Conservation (phyloP, 2,797 vertebrate genomes). For the Myotis findleyi region DNA sequence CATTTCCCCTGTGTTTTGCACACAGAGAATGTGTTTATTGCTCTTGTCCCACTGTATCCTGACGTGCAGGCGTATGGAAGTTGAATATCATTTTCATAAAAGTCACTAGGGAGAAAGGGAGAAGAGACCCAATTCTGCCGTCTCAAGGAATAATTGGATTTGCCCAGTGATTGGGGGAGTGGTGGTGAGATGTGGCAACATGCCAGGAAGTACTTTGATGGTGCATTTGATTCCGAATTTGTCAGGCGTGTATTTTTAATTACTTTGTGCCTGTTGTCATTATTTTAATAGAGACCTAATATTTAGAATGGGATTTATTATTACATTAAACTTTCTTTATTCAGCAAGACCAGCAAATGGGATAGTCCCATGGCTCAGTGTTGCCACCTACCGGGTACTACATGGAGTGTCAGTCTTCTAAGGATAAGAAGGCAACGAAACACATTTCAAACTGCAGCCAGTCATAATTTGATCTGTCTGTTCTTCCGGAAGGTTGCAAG, state of each 20-base stretch:
- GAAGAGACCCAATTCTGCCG: slow-evolving; percentile 55
- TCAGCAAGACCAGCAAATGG: slow-evolving; percentile 28
- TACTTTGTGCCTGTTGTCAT: slow-evolving; percentile 46
- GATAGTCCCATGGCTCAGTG: slow-evolving; percentile 18
- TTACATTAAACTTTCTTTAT: slow-evolving; percentile 45
- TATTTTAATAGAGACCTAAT: slow-evolving; percentile 62
- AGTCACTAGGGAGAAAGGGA: slow-evolving; percentile 46
- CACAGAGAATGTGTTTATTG: slow-evolving; percentile 68
- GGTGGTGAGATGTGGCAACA: slow-evolving; percentile 2
- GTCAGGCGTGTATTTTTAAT: slow-evolving; percentile 67
- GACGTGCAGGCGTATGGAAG: slow-evolving; percentile 52
- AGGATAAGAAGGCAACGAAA: slow-evolving; percentile 19
- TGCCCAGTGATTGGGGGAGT: slow-evolving; percentile 59
- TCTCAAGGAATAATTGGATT: slow-evolving; percentile 72
- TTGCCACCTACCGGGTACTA: slow-evolving; percentile 67
- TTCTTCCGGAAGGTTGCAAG: slow-evolving; percentile 50
- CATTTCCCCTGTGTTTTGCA: slow-evolving; percentile 53
- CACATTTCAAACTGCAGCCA: slow-evolving; percentile 55
- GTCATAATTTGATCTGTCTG: slow-evolving; percentile 48
- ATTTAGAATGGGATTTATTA: slow-evolving; percentile 52
- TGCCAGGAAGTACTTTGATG: slow-evolving; percentile 35
- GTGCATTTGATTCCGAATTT: slow-evolving; percentile 27
- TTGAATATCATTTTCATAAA: slow-evolving; percentile 70
- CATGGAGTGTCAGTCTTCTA: slow-evolving; percentile 16
- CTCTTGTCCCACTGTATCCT: slow-evolving; percentile 59